A percentile compares a stretch with the other conserved stretches of the same genome.
phyloP scores from a whole-genome alignment of 2,888 invertebrate genomes.

The Aphodius granarius region DNA sequence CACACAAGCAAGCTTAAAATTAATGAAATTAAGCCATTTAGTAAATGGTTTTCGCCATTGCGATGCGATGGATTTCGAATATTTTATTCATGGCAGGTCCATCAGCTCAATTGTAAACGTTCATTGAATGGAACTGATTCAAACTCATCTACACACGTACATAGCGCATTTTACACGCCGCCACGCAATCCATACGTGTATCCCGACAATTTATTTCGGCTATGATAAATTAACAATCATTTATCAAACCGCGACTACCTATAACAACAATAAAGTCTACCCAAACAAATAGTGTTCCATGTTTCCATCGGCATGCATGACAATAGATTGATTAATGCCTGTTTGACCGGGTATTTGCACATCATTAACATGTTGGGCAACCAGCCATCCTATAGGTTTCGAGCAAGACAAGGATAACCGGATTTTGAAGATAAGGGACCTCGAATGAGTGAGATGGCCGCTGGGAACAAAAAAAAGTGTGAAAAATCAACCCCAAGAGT shows the following conservation, averaged over 20 bases:
- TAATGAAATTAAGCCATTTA: background rate
- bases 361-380: background rate
- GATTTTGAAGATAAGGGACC: background rate
- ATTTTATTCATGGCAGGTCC: background rate
- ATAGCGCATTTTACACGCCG: background rate
- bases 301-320: background rate
- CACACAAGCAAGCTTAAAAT: background rate
- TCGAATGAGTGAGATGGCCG: background rate
- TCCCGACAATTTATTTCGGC: background rate
- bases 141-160: background rate
- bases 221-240: background rate
- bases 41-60: background rate
- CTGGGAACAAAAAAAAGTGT: slow-evolving; percentile 38
- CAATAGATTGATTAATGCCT: background rate
- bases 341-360: background rate
- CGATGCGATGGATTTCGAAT: background rate
- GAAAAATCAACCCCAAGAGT: slow-evolving; percentile 44
- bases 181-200: background rate
- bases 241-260: background rate
- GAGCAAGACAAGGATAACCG: background rate
- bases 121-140: background rate
- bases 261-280: background rate
- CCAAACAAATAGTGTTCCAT: background rate
- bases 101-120: background rate
- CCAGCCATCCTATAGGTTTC: background rate